Evolutionary conservation across 30 jellyfish, hydroid and myxozoan genomes (phyloP).

Genomic region (Nemopilema nomurai): DNA sequence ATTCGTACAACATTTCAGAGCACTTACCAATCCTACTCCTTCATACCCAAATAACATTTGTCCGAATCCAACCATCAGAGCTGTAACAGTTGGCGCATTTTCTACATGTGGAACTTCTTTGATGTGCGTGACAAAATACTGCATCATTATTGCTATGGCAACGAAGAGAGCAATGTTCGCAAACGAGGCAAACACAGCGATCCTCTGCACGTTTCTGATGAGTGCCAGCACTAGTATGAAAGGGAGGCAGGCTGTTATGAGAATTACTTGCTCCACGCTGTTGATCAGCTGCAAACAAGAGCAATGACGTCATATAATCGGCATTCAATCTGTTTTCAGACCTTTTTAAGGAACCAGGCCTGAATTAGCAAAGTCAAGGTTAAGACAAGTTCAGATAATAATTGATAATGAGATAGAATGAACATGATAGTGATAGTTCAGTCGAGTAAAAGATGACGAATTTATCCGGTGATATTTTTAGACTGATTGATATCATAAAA

Average conservation of each 20-base stretch:
- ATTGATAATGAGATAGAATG: no score
- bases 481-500: no score
- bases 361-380: no score
- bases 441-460: no score
- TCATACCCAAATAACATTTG: constrained; percentile 92
- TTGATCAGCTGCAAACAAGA: constrained; percentile 12
- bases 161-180: constrained; percentile 47
- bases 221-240: constrained; percentile 52
- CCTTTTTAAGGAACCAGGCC: no score
- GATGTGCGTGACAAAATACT: constrained; percentile 27
- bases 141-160: constrained; percentile 1
- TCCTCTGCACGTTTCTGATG: constrained; percentile 39
- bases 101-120: constrained; percentile 58
- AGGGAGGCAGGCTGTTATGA: constrained; percentile 61
- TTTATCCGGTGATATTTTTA: no score
- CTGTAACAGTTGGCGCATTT: constrained; percentile 26
- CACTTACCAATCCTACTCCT: constrained; percentile 87
- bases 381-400: no score
- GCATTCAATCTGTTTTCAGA: no score
- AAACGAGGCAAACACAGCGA: constrained; percentile 54
- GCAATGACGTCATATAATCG: no score
- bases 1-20: not conserved
- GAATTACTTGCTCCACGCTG: constrained; percentile 57
- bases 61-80: constrained; percentile 75
- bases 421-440: no score